Evolutionary conservation across 2,113 vertebrate species (phyloP).

Genomic region (Tamias sibiricus): DNA sequence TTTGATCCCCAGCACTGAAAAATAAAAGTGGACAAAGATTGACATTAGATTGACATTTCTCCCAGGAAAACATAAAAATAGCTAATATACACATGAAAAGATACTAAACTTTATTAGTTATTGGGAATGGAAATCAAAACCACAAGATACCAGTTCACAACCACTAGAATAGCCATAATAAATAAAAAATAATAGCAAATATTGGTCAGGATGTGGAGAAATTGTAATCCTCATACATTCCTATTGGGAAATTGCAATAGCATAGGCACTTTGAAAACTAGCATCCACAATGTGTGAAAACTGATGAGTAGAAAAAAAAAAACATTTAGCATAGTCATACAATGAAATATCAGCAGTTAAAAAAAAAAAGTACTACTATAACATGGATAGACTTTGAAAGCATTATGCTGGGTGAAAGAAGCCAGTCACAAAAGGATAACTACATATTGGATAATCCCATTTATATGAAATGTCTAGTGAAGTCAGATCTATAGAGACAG

Average conservation of each 20-base stretch:
- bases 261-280: not conserved
- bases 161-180: not conserved
- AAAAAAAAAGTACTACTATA: not conserved
- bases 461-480: not conserved
- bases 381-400: not conserved
- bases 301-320: not conserved
- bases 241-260: not conserved
- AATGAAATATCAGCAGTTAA: no score
- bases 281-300: not conserved
- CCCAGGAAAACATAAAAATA: not conserved
- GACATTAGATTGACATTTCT: not conserved
- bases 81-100: conserved; percentile 1
- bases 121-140: not conserved
- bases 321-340: not conserved
- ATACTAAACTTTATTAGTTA: not conserved
- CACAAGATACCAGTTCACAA: not conserved
- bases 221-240: not conserved
- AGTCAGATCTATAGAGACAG: not conserved
- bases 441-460: not conserved
- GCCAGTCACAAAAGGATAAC: not conserved
- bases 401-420: not conserved
- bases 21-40: no score
- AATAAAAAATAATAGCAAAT: not conserved
- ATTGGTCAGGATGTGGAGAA: not conserved
- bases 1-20: no score